phyloP scores from a whole-genome alignment of 2,113 vertebrate genomes.

The Oxyura jamaicensis region DNA sequence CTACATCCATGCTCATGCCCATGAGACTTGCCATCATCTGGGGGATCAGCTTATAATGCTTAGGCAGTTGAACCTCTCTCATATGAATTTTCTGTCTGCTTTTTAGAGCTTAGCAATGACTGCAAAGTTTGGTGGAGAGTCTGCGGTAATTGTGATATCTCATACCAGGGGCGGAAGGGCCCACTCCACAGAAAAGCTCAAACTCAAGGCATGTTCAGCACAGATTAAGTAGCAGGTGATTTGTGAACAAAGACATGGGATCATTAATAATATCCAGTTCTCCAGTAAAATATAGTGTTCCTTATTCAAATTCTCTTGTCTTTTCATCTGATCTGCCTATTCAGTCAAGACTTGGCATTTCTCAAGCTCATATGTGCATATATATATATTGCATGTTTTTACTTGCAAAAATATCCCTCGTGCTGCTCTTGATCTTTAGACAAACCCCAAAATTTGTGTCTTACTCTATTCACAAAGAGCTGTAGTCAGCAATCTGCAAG shows the following conservation, averaged over 20 bases:
- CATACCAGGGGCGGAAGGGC: background rate
- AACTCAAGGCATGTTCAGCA: rapidly evolving
- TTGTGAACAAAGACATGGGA: background rate
- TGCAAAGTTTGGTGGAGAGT: background rate
- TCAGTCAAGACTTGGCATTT: background rate
- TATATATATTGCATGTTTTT: background rate
- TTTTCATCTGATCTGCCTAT: background rate
- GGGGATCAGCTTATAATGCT: background rate
- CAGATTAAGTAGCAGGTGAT: background rate
- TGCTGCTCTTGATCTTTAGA: slow-evolving; percentile 2
- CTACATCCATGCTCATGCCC: rapidly evolving
- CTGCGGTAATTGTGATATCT: rapidly evolving
- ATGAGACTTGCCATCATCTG: background rate
- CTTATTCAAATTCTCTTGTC: background rate
- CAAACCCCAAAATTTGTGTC: background rate
- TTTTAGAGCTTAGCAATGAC: background rate
- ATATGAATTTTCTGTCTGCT: background rate
- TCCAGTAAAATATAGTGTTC: background rate
- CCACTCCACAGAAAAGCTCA: background rate
- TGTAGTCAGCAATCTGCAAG: background rate
- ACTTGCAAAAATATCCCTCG: background rate
- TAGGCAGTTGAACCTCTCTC: background rate
- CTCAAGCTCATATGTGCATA: background rate
- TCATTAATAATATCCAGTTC: background rate
- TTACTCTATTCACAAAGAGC: background rate